Evolutionary conservation across 2,888 invertebrate genomes (phyloP).

Genomic region (Conchocele bisecta): DNA sequence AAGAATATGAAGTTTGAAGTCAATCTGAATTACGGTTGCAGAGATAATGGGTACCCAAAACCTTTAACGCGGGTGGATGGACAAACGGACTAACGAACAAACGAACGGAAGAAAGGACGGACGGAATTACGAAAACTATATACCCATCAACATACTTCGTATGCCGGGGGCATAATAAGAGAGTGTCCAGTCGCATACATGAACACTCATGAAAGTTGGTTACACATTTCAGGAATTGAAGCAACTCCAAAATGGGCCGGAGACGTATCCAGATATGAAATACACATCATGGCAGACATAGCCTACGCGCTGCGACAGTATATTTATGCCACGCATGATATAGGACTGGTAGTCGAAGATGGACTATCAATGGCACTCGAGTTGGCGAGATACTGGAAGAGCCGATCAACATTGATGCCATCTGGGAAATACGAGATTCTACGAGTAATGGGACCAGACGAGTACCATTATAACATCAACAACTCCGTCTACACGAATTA

Average conservation of each 20-base stretch:
- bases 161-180: no score
- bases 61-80: no score
- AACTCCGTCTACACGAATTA: conserved; percentile 80
- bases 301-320: conserved; percentile 72
- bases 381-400: conserved; percentile 62
- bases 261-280: conserved; percentile 53
- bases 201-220: no score
- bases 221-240: conserved; percentile 56
- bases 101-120: no score
- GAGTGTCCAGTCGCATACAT: no score
- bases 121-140: no score
- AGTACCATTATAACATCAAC: conserved; percentile 75
- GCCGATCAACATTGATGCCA: conserved; percentile 36
- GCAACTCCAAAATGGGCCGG: conserved; percentile 55
- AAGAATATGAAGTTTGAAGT: no score
- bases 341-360: conserved; percentile 49
- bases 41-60: no score
- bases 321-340: conserved; percentile 69
- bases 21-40: no score
- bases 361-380: conserved; percentile 67
- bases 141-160: no score
- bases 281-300: conserved; percentile 70
- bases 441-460: conserved; percentile 80
- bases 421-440: conserved; percentile 26
- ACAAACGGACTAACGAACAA: no score